Conservation (phyloP, 1,140 invertebrate species). For the Paraescarpia echinospica region DNA sequence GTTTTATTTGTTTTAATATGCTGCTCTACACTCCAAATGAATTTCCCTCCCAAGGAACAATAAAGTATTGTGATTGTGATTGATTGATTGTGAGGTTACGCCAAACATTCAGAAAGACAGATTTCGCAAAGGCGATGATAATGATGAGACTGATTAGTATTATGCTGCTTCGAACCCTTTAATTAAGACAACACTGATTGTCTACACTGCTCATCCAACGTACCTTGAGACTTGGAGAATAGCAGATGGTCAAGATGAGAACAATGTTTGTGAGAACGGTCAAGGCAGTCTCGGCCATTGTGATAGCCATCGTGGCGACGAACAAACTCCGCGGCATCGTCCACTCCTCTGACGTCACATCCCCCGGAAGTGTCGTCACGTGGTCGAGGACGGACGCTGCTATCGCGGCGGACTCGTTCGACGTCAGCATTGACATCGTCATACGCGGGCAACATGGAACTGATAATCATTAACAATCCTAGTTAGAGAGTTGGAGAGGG, state of each 20-base stretch:
- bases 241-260: constrained; percentile 37
- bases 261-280: constrained; percentile 35
- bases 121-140: too few relatives aligned
- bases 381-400: neutral
- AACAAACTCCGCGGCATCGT: neutral
- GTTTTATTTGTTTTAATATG: too few relatives aligned
- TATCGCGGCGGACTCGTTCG: neutral
- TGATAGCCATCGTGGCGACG: constrained; percentile 11
- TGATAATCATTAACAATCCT: neutral
- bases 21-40: too few relatives aligned
- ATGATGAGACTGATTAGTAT: too few relatives aligned
- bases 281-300: constrained; percentile 2
- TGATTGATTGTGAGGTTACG: too few relatives aligned
- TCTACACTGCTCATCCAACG: neutral
- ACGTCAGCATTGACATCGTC: neutral
- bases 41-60: too few relatives aligned
- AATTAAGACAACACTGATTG: neutral
- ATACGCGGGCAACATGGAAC: neutral
- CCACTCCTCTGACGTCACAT: constrained; percentile 6
- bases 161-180: too few relatives aligned
- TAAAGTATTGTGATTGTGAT: too few relatives aligned
- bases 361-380: neutral
- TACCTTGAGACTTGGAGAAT: constrained; percentile 35
- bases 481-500: neutral
- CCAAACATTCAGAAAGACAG: too few relatives aligned